phyloP scores from a whole-genome alignment of 2,113 vertebrate genomes.

The Montifringilla adamsi region DNA sequence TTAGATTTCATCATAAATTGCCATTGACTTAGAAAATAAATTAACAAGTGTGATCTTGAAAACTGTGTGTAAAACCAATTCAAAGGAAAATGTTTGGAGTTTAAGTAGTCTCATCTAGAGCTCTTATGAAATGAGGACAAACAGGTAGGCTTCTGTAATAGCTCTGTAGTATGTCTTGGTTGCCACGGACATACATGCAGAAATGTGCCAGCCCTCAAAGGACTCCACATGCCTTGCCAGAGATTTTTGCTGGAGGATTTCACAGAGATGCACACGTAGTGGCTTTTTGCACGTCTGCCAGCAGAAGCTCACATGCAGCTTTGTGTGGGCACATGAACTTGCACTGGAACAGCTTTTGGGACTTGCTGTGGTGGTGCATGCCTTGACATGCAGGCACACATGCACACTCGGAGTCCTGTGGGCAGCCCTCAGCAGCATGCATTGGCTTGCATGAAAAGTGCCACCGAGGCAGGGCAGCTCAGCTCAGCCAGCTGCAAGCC shows the following conservation, averaged over 20 bases:
- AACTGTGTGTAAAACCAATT: neutral
- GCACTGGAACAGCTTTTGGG: neutral
- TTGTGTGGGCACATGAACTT: neutral
- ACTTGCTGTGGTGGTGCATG: neutral
- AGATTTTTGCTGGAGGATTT: neutral
- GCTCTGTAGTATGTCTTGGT: neutral
- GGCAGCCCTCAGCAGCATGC: neutral
- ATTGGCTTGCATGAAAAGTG: neutral
- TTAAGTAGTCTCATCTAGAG: neutral
- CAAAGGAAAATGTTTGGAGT: neutral
- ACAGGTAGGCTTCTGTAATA: neutral
- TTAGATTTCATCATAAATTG: neutral
- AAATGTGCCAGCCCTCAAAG: neutral
- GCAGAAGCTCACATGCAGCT: neutral
- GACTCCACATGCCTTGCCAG: neutral
- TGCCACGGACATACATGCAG: neutral
- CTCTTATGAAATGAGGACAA: neutral
- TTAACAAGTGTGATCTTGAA: neutral
- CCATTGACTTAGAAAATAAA: neutral
- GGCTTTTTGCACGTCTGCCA: neutral
- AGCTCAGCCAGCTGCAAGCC: neutral
- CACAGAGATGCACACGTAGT: fast-evolving
- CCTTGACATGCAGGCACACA: neutral
- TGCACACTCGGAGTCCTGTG: neutral
- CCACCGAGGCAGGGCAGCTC: neutral